Conservation (phyloP, 2,797 vertebrate genomes). For the Chelonia mydas region DNA sequence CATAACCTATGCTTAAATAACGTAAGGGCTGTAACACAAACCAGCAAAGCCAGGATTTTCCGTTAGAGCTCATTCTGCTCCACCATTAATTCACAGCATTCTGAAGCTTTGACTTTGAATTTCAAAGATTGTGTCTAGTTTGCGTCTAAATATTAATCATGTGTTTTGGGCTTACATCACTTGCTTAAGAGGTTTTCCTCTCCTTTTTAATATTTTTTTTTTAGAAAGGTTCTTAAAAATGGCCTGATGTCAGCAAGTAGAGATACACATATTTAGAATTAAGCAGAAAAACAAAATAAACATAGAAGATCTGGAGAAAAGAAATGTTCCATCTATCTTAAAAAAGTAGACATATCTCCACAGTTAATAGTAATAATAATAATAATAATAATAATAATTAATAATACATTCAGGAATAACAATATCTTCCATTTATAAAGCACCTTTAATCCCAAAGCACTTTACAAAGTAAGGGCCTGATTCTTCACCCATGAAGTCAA, state of each 20-base stretch:
- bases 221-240: background rate
- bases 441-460: background rate
- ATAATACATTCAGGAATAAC: background rate
- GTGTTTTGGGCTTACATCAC: background rate
- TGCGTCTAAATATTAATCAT: constrained; percentile 17
- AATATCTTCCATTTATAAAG: background rate
- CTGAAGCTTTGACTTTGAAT: constrained; percentile 17
- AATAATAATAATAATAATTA: too few species aligned
- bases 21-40: background rate
- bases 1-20: constrained; percentile 20
- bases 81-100: background rate
- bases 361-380: background rate
- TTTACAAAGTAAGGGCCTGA: background rate
- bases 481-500: background rate
- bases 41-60: constrained; percentile 25
- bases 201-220: constrained; percentile 7
- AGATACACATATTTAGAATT: constrained; percentile 13
- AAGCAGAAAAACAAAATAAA: constrained; percentile 16
- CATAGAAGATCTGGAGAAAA: background rate
- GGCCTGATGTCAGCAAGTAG: background rate
- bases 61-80: background rate
- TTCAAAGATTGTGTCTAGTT: constrained; percentile 2
- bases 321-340: background rate
- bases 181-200: background rate
- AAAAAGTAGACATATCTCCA: background rate